Conservation (phyloP, 2,888 invertebrate species). For the Gnatocerus cornutus region DNA sequence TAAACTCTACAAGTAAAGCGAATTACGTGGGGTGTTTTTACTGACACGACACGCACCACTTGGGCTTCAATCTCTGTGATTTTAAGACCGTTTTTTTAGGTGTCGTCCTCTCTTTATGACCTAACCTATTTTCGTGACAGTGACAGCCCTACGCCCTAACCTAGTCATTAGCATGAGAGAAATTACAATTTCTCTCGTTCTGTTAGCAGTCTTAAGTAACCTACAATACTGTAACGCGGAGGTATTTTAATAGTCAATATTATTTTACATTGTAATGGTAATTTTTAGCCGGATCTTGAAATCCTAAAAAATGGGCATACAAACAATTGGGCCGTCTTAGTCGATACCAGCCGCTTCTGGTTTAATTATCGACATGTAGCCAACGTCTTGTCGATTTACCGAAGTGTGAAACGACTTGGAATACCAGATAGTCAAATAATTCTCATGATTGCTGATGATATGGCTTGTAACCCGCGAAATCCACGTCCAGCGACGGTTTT, state of each 20-base stretch:
- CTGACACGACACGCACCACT: no score
- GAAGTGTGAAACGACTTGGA: conserved; percentile 98
- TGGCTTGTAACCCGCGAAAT: conserved; percentile 99
- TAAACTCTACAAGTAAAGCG: no score
- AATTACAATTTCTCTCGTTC: neutral
- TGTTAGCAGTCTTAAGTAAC: neutral
- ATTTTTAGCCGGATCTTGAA: conserved; percentile 54
- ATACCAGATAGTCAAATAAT: conserved; percentile 99
- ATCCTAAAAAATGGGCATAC: conserved; percentile 86
- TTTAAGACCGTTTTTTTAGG: neutral
- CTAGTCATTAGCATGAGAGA: neutral
- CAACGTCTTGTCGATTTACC: conserved; percentile 97
- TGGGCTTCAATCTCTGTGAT: no score
- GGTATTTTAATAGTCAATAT: neutral
- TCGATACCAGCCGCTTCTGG: conserved; percentile 99
- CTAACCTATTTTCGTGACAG: neutral
- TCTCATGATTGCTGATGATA: conserved; percentile 99
- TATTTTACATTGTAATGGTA: neutral
- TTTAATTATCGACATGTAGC: conserved; percentile 99
- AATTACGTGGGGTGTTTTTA: no score
- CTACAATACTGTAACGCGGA: neutral
- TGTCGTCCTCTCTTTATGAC: neutral
- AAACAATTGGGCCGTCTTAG: conserved; percentile 99
- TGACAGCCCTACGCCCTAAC: conserved; percentile 11
- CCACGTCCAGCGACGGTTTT: conserved; percentile 98